Evolutionary conservation across 1,140 invertebrate genomes (phyloP).

Genomic region (Drosophila obscura): DNA sequence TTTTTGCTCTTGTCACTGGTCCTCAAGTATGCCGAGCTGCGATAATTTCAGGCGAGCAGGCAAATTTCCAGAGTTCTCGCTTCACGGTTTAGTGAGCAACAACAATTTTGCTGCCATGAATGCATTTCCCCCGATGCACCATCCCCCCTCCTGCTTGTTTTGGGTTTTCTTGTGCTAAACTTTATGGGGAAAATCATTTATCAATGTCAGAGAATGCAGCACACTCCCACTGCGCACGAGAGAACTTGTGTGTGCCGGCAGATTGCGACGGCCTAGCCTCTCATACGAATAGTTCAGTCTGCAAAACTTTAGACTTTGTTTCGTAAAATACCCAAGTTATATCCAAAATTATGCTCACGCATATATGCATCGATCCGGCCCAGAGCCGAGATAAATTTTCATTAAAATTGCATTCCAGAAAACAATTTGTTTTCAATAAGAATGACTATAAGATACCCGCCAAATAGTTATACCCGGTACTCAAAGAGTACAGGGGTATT

Average conservation of each 20-base stretch:
- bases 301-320: constrained; percentile 77
- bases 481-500: too few relatives aligned
- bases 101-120: constrained; percentile 75
- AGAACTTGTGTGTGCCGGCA: constrained; percentile 51
- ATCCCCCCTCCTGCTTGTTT: constrained; percentile 25
- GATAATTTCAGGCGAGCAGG: constrained; percentile 56
- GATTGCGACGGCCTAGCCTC: constrained; percentile 48
- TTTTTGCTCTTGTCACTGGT: constrained; percentile 48
- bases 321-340: constrained; percentile 73
- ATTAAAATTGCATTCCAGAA: constrained; percentile 45
- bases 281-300: constrained; percentile 31
- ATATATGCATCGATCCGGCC: constrained; percentile 62
- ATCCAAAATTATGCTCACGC: constrained; percentile 79
- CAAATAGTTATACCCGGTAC: too few relatives aligned
- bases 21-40: constrained; percentile 31
- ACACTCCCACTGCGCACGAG: constrained; percentile 74
- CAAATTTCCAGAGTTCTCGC: constrained; percentile 52
- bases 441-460: too few relatives aligned
- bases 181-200: constrained; percentile 72
- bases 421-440: constrained; percentile 27
- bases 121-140: constrained; percentile 38
- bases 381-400: constrained; percentile 42
- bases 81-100: constrained; percentile 80
- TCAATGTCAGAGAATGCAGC: constrained; percentile 76
- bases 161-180: constrained; percentile 69